Evolutionary conservation across 2,113 vertebrate species (phyloP), one percentile per base, ranked within the genome.

Genomic region (Sisor rabdophorus): DNA sequence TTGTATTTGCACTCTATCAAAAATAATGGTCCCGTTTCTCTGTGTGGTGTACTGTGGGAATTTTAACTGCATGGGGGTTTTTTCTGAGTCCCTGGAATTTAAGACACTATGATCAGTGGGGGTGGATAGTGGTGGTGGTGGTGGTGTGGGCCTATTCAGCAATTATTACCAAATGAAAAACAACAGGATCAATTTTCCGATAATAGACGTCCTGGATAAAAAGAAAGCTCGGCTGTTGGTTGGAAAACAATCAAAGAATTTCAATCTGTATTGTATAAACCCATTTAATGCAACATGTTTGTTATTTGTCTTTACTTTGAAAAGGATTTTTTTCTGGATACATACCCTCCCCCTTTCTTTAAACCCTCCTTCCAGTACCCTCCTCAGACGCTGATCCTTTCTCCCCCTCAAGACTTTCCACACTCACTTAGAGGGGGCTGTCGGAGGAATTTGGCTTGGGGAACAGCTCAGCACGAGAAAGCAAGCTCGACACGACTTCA

Each of bases 361-460:
- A 55, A 75, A 67, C 73, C 64, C 70, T 77, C 54, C 83, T 68
- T 71, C 60, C 64, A 36, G 60, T 83, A 80, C 74, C 83, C 74
- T 72, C 80, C 80, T 71, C 79, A 79, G 88, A 87, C 89, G 85
- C 72, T 13, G 16, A 64, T 58, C 32, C 40, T 71, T 55, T 77
- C 69, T 68, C 67, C 53, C 79, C 30, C 26, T 56, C 59, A 26
- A 64, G 73, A 79, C 77, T 73, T 81, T 64, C 75, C 81, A 76
- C 74, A 76, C 77, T 74, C 63, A 47, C 65, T 84, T 61, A 80
- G 60, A 88, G 86, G 87, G 88, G 88, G 86, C 88, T 85, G 86
- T 86, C 85, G 85, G 85, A 85, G 84, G 86, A 79, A 81, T 84
- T 85, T 55, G 8, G 50, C 75, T 73, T 65, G 36, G 63, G 63